These are phyloP conservation scores for Speoplatyrhinus poulsoni DNA, from an alignment of 2,113 vertebrate species.

Conservation along the genomic window DNA sequence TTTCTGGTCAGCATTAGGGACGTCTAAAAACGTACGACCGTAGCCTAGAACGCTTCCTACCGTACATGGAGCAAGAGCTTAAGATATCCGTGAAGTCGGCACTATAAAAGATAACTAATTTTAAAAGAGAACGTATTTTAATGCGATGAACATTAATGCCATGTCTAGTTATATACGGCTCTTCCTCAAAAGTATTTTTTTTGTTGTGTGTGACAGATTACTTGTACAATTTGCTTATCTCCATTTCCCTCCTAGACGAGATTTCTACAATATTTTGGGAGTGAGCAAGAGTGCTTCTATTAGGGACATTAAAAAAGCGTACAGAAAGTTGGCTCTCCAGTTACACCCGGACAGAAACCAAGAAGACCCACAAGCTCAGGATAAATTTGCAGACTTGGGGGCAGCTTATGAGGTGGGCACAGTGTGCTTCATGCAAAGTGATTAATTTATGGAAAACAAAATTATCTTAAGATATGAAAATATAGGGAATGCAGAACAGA, in stretches of 20 bases:
- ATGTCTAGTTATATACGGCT: not conserved
- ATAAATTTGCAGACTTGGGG: slow-evolving; percentile 96
- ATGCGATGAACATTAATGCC: too few species aligned
- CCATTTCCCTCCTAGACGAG: slow-evolving; percentile 76
- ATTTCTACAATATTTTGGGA: slow-evolving; percentile 95
- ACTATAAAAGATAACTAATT: too few species aligned
- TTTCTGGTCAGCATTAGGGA: too few species aligned
- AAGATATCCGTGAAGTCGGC: too few species aligned
- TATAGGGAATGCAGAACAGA: not conserved
- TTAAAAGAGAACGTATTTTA: too few species aligned
- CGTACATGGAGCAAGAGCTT: too few species aligned
- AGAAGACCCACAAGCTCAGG: slow-evolving; percentile 91
- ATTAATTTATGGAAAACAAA: not conserved
- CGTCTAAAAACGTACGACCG: too few species aligned
- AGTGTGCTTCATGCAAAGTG: not conserved
- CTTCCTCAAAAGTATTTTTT: not conserved
- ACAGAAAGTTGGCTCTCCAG: slow-evolving; percentile 94
- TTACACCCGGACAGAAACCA: slow-evolving; percentile 95
- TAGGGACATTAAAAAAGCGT: slow-evolving; percentile 98
- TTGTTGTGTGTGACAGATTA: not conserved
- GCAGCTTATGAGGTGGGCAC: slow-evolving; percentile 92
- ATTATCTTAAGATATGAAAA: too few species aligned
- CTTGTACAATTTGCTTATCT: not conserved
- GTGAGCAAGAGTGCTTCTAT: slow-evolving; percentile 89
- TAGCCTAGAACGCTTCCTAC: too few species aligned